A percentile compares a stretch with the other conserved stretches of the same genome.
Conservation (phyloP, 2,797 vertebrate species). For the Crocodylus rhombifer region DNA sequence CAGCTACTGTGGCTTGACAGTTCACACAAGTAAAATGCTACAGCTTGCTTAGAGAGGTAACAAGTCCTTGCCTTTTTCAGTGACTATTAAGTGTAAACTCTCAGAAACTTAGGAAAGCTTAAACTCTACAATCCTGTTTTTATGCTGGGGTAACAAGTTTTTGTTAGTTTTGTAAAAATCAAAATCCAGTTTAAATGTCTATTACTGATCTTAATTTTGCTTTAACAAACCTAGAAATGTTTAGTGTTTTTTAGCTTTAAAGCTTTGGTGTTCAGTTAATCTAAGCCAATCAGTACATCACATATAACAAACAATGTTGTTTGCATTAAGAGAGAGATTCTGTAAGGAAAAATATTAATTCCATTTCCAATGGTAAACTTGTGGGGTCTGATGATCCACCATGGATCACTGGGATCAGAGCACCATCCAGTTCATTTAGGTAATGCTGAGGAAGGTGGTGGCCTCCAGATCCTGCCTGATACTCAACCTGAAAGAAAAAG, state of each 20-base stretch:
- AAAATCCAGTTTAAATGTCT: constrained; percentile 58
- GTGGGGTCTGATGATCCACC: constrained; percentile 86
- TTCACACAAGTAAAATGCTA: constrained; percentile 53
- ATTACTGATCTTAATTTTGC: constrained; percentile 23
- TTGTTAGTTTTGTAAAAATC: constrained; percentile 10
- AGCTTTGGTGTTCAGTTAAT: constrained; percentile 67
- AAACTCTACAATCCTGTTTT: constrained; percentile 20
- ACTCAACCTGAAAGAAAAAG: constrained; percentile 88
- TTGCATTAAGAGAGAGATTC: constrained; percentile 81
- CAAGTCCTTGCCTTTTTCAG: constrained; percentile 43
- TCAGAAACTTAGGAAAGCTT: constrained; percentile 57
- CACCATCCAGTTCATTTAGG: constrained; percentile 92
- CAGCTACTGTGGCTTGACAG: constrained; percentile 59
- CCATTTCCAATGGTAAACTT: constrained; percentile 89
- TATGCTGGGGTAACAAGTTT: constrained; percentile 15
- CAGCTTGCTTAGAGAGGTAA: constrained; percentile 40
- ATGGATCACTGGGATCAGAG: constrained; percentile 94
- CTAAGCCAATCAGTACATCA: constrained; percentile 45
- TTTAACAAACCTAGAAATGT: constrained; percentile 57
- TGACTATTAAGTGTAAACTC: constrained; percentile 71
- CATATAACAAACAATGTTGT: not conserved
- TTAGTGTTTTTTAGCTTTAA: constrained; percentile 68
- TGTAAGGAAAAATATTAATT: constrained; percentile 92
- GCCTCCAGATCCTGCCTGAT: constrained; percentile 91
- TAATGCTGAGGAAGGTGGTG: constrained; percentile 90